Evolutionary conservation across 2,797 vertebrate genomes (phyloP).

Genomic region (Takifugu ocellatus): DNA sequence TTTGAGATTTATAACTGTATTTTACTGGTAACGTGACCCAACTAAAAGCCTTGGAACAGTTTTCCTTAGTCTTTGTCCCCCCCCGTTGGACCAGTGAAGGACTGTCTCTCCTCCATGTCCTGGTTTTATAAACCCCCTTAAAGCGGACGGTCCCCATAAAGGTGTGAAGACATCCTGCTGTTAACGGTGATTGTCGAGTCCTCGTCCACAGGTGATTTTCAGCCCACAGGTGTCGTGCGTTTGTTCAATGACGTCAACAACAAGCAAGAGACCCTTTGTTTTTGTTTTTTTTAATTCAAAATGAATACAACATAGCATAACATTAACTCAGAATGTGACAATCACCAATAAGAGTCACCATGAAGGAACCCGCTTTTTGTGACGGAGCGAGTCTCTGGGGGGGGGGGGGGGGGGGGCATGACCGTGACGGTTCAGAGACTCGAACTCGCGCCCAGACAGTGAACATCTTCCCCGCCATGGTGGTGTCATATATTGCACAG

Average conservation of each 20-base stretch:
- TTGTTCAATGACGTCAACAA: background rate
- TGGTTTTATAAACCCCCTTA: too few species aligned
- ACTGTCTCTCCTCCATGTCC: too few species aligned
- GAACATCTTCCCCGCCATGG: constrained; percentile 92
- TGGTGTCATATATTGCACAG: constrained; percentile 99
- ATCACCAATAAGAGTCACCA: constrained; percentile 99
- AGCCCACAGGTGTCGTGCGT: too few species aligned
- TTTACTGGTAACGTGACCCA: too few species aligned
- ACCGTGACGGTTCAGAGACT: constrained; percentile 95
- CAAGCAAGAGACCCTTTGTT: constrained; percentile 82
- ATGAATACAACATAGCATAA: constrained; percentile 99
- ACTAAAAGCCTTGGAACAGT: too few species aligned
- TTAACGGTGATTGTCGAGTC: too few species aligned
- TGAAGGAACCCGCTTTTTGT: constrained; percentile 99
- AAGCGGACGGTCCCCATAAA: too few species aligned
- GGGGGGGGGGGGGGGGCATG: constrained; percentile 74
- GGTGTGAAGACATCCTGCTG: too few species aligned
- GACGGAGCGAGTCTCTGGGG: constrained; percentile 99
- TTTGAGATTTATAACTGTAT: too few species aligned
- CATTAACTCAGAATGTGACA: constrained; percentile 99
- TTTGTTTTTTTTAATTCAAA: constrained; percentile 95
- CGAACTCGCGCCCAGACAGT: constrained; percentile 85
- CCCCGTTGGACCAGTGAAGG: too few species aligned
- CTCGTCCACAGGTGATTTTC: too few species aligned
- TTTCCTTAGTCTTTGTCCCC: too few species aligned